phyloP scores from a whole-genome alignment of 2,113 vertebrate genomes.

The Tiliqua scincoides region DNA sequence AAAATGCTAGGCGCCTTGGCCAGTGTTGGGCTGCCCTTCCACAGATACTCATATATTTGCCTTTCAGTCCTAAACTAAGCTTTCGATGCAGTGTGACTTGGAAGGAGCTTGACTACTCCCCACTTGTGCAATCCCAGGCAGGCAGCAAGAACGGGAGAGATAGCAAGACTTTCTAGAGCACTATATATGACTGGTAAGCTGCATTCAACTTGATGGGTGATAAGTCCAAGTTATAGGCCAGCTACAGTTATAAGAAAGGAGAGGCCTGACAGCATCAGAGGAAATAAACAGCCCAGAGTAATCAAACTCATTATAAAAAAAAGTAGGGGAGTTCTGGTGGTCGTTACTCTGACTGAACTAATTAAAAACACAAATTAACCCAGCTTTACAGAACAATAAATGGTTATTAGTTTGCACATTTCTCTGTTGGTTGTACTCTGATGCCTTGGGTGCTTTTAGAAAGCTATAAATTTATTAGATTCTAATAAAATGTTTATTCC shows the following conservation, averaged over 20 bases:
- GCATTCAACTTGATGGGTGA: background rate
- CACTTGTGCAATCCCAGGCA: background rate
- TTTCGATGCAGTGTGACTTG: background rate
- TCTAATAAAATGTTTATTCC: background rate
- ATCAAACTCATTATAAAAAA: background rate
- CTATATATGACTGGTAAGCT: background rate
- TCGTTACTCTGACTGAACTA: background rate
- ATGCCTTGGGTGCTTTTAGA: background rate
- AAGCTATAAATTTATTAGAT: background rate
- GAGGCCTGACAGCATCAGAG: background rate
- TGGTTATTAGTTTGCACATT: background rate
- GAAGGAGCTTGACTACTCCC: background rate
- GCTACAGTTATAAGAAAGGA: background rate
- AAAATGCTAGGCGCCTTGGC: background rate
- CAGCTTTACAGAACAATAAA: background rate
- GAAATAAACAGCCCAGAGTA: background rate
- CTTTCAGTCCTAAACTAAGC: too few species aligned
- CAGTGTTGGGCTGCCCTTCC: too few species aligned
- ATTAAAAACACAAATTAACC: conserved; percentile 11
- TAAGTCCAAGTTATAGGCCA: background rate
- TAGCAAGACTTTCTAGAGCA: too few species aligned
- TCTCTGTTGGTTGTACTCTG: background rate
- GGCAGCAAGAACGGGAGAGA: too few species aligned
- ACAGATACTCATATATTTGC: background rate
- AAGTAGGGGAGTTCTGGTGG: background rate